These are phyloP conservation scores for Antennarius maculatus DNA, from an alignment of 2,797 vertebrate genomes.

Conservation along the genomic window DNA sequence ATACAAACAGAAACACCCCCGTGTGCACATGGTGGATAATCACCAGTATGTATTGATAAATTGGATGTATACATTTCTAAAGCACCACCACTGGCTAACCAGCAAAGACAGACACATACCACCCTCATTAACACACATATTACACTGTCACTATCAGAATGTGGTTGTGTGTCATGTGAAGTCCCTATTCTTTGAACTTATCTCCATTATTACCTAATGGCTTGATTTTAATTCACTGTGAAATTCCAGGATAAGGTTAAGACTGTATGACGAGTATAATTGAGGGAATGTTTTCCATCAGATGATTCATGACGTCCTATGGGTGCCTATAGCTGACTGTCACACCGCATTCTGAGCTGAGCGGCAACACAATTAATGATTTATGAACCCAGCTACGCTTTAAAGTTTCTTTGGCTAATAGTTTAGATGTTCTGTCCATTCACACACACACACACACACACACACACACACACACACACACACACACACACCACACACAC, in stretches of 20 bases:
- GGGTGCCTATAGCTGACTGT: too few species aligned
- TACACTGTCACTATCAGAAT: conserved; percentile 9
- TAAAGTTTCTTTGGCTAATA: too few species aligned
- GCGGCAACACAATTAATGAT: background rate
- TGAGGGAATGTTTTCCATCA: background rate
- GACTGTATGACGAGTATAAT: too few species aligned
- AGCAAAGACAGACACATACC: conserved; percentile 4
- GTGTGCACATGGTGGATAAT: conserved; percentile 25
- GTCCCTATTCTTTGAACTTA: background rate
- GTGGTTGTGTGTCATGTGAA: conserved; percentile 4
- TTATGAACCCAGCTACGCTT: too few species aligned
- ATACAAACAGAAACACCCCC: conserved; percentile 12
- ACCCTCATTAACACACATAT: background rate
- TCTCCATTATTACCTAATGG: background rate
- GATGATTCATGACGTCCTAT: too few species aligned
- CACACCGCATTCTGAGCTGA: background rate
- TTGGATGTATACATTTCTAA: conserved; percentile 20
- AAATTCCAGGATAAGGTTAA: background rate
- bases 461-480: too few species aligned
- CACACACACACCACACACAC: background rate
- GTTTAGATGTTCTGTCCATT: too few species aligned
- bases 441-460: too few species aligned
- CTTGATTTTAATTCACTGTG: background rate
- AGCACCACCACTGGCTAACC: conserved; percentile 12
- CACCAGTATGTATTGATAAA: conserved; percentile 34